Evolutionary conservation across 2,888 invertebrate species (phyloP).

Genomic region (Trachelus stipa): DNA sequence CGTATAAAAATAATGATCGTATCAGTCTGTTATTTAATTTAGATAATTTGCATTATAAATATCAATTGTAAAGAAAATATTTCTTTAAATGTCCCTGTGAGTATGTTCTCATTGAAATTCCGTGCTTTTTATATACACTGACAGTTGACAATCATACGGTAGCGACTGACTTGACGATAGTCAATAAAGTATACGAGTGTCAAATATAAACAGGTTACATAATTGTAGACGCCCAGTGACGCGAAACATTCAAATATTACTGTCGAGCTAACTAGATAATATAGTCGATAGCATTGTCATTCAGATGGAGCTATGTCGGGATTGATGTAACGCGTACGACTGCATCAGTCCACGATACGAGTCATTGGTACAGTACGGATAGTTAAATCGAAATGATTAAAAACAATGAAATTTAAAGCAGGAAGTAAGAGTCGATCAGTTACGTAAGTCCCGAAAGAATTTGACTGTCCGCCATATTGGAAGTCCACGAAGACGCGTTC

Average conservation of each 20-base stretch:
- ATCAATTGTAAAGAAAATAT: no score
- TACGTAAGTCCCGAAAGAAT: neutral
- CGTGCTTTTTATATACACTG: neutral
- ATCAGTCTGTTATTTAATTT: neutral
- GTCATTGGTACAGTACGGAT: neutral
- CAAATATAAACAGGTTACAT: neutral
- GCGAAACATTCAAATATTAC: conserved; percentile 7
- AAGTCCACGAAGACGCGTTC: neutral
- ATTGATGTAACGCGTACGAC: neutral
- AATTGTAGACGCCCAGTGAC: conserved; percentile 1
- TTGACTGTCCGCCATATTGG: neutral
- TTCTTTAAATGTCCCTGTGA: no score
- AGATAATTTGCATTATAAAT: no score
- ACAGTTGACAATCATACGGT: neutral
- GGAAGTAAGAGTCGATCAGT: neutral
- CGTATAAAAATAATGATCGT: neutral
- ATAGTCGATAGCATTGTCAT: conserved; percentile 6
- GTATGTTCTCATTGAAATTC: neutral
- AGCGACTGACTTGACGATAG: neutral
- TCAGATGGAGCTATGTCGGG: neutral
- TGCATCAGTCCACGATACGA: neutral
- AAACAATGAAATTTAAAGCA: neutral
- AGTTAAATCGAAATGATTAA: neutral
- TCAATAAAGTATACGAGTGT: neutral
- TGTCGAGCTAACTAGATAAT: conserved; percentile 7